Conservation (phyloP, 2,797 vertebrate species). For the Emydoidea blandingii region DNA sequence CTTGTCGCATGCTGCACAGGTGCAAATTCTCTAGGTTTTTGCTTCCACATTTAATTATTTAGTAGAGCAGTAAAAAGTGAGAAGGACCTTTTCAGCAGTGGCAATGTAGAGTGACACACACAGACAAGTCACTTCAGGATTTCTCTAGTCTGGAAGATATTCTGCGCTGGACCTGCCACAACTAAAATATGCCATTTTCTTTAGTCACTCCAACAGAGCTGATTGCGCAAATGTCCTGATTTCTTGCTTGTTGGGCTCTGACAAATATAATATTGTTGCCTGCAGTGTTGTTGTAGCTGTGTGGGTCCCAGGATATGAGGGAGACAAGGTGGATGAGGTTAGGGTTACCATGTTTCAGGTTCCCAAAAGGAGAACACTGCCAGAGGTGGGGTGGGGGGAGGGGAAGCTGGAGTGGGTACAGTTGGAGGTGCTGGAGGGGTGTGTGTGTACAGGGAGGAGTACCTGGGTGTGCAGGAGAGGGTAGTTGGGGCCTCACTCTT, state of each 20-base stretch:
- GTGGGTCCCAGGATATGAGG: no score
- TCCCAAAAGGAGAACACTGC: no score
- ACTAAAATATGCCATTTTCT: constrained; percentile 46
- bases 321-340: no score
- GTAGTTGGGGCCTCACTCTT: no score
- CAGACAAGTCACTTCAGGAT: constrained; percentile 36
- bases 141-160: neutral
- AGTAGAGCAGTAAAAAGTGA: neutral
- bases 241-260: constrained; percentile 18
- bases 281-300: no score
- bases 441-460: no score
- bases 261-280: neutral
- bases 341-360: no score
- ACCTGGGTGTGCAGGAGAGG: no score
- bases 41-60: neutral
- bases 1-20: neutral
- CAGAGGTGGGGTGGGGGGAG: no score
- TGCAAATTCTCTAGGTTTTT: neutral
- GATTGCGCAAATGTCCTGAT: constrained; percentile 4
- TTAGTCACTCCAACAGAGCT: constrained; percentile 14
- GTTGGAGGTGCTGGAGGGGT: no score
- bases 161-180: constrained; percentile 16
- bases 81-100: constrained; percentile 25
- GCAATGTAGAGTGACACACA: neutral
- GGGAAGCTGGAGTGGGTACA: no score